Conservation (phyloP, 2,113 vertebrate species). For the Rousettus leschenaultii region DNA sequence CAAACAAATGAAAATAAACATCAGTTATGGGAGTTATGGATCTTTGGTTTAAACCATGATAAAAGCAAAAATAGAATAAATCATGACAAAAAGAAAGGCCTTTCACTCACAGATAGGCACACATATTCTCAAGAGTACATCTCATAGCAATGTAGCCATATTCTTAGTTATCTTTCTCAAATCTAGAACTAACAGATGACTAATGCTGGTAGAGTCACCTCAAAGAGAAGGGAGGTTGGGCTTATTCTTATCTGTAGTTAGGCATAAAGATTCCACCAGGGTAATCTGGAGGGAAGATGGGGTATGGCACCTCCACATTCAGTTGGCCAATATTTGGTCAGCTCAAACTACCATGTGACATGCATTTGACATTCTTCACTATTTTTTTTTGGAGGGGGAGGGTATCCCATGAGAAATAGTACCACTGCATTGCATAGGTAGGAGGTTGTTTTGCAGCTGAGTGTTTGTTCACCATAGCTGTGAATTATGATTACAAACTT, state of each 20-base stretch:
- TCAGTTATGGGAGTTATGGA: not conserved
- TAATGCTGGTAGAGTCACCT: not conserved
- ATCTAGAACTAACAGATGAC: not conserved
- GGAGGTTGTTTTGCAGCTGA: not conserved
- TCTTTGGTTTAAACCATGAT: not conserved
- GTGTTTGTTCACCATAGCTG: not conserved
- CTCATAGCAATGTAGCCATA: not conserved
- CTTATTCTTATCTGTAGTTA: not conserved
- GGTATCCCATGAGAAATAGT: not conserved
- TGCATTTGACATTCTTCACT: not conserved
- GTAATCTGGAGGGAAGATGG: not conserved
- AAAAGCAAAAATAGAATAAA: not conserved
- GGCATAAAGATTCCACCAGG: not conserved
- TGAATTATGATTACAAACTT: not conserved
- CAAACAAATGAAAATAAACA: not conserved
- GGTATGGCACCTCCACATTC: not conserved
- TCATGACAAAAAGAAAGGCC: not conserved
- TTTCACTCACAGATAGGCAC: not conserved
- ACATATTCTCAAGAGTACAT: not conserved
- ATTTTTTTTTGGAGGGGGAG: not conserved
- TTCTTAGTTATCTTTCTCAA: not conserved
- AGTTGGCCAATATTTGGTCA: not conserved
- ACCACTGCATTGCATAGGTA: not conserved
- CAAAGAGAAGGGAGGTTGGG: not conserved
- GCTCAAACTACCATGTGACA: not conserved